Base-by-base conservation (phyloP, 1,140 invertebrate genomes). In the Drosophila eugracilis region DNA sequence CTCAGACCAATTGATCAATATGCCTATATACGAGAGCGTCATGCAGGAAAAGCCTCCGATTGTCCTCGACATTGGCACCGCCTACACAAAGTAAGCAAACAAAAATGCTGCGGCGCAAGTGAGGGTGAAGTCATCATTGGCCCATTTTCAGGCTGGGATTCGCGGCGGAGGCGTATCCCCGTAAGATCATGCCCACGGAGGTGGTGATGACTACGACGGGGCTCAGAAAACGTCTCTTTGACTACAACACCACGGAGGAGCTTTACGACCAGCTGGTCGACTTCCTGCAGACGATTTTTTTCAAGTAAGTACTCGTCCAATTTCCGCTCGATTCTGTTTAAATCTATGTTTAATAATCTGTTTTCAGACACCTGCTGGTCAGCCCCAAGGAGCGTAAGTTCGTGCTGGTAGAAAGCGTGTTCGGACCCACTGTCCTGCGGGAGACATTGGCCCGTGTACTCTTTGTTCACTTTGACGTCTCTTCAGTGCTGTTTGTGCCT, bases 361-460 rank as follows among this genome's bases (percentile, higher is more conserved):
- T 2, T 79, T 78, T 60, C 75, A 98, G 97, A 79, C 95, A 98
- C 91, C 93, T 97, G 5, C 92, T 98, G 21, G 95, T 98, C 21
- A 99, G 96, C 91, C 97, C 98, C 0, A 99, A 99, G 92, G 98
- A 99, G 79, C 93, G 97, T 12, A 95, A 95, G 89, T 94, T 99
- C 49, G 95, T 99, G 0, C 93, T 99, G 44, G 94, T 99, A 26
- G 98, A 99, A 92, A 98, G 97, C 28, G 92, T 98, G 4, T 93
- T 99, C 17, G 95, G 95, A 32, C 95, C 96, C 1, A 96, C 96
- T 2, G 90, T 94, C 37, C 96, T 98, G 74, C 93, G 97, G 75
- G 95, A 98, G 75, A 96, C 95, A 1, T 91, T 99, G 2, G 97
- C 97, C 0, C 97, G 96, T 92, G 97, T 99, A 12, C 93, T 99